Evolutionary conservation across 2,888 invertebrate species (phyloP).

Genomic region (Hyppa rectilinea): DNA sequence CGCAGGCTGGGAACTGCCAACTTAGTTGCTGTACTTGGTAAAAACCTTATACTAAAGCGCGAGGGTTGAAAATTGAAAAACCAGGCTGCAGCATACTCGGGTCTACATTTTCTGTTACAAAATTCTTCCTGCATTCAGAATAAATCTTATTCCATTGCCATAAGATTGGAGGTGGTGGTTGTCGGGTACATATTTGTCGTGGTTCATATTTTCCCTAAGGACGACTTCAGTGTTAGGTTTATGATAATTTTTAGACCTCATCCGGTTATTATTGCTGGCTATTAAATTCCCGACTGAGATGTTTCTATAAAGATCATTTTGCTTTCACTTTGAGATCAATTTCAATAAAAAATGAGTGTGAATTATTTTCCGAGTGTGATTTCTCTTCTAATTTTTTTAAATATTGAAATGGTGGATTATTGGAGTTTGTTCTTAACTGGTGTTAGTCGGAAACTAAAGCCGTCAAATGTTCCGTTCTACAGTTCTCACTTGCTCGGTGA

Average conservation of each 20-base stretch:
- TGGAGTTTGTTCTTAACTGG: slow-evolving; percentile 4
- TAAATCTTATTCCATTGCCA: slow-evolving; percentile 47
- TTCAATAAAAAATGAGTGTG: slow-evolving; percentile 61
- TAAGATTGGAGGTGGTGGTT: slow-evolving; percentile 45
- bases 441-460: slow-evolving; percentile 5
- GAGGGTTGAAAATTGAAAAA: slow-evolving; percentile 30
- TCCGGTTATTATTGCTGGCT: slow-evolving; percentile 77
- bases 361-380: slow-evolving; percentile 50
- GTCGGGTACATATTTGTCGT: neutral
- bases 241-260: slow-evolving; percentile 80
- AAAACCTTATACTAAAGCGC: slow-evolving; percentile 7
- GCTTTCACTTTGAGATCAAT: slow-evolving; percentile 59
- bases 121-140: slow-evolving; percentile 42
- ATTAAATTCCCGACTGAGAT: slow-evolving; percentile 77
- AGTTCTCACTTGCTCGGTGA: neutral
- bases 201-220: slow-evolving; percentile 71
- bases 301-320: slow-evolving; percentile 70
- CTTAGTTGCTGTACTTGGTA: slow-evolving; percentile 5
- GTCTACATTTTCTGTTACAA: slow-evolving; percentile 54
- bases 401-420: slow-evolving; percentile 18
- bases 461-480: neutral
- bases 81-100: neutral
- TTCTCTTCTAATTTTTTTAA: slow-evolving; percentile 36
- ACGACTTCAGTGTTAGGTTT: slow-evolving; percentile 77
- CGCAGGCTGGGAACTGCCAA: slow-evolving; percentile 66